Evolutionary conservation across 2,113 vertebrate genomes (phyloP).

Genomic region (Balaeniceps rex): DNA sequence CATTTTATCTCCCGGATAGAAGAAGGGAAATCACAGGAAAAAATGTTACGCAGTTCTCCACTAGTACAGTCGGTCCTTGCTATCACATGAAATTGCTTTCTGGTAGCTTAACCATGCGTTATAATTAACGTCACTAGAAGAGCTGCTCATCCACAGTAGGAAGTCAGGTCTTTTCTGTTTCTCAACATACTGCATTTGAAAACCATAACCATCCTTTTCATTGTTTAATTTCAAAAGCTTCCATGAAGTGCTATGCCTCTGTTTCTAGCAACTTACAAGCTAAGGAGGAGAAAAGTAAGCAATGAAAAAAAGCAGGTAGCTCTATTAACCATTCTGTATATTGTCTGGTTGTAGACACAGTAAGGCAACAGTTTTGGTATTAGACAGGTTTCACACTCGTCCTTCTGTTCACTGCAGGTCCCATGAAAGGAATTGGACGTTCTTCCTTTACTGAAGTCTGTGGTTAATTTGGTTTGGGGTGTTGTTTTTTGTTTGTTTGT

Average conservation of each 20-base stretch:
- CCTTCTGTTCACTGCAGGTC: background rate
- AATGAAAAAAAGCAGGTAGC: background rate
- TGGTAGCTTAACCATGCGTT: background rate
- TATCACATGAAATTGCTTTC: background rate
- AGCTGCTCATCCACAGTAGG: background rate
- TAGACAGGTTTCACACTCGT: background rate
- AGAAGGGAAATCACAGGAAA: background rate
- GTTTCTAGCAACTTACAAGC: background rate
- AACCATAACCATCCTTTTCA: background rate
- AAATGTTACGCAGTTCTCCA: background rate
- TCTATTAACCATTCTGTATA: background rate
- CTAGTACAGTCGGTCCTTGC: background rate
- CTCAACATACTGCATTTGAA: background rate
- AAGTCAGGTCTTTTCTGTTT: background rate
- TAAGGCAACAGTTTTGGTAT: background rate
- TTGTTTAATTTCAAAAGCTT: background rate
- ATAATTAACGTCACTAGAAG: background rate
- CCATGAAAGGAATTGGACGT: background rate
- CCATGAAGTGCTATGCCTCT: background rate
- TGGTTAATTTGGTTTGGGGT: background rate
- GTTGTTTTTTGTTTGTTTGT: background rate
- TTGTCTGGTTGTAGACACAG: background rate
- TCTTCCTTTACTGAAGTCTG: background rate
- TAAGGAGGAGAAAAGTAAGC: background rate
- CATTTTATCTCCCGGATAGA: background rate